Percentiles rank a stretch among this genome's conserved stretches.
These are phyloP conservation scores for Drosophila pseudotakahashii DNA, from an alignment of 2,888 invertebrate genomes.

Conservation along the genomic window DNA sequence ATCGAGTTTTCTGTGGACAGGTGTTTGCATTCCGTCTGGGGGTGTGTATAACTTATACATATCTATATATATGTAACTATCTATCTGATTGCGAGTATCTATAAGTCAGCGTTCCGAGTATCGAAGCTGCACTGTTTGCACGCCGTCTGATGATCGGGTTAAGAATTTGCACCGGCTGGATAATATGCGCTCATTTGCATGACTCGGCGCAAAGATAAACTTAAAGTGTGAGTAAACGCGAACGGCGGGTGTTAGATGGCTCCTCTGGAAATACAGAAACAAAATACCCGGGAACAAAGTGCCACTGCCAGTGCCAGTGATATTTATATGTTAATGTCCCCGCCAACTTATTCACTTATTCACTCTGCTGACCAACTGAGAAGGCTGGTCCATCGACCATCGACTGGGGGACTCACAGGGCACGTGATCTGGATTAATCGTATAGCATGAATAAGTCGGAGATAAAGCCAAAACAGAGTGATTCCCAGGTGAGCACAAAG, in stretches of 20 bases:
- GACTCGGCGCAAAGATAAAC: conserved; percentile 64
- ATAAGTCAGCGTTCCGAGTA: conserved; percentile 7
- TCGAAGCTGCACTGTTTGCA: conserved; percentile 25
- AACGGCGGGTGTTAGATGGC: conserved; percentile 23
- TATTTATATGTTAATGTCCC: conserved; percentile 29
- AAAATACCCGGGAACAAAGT: conserved; percentile 44
- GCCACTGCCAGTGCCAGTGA: conserved; percentile 31
- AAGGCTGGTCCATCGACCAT: conserved; percentile 41
- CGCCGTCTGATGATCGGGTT: conserved; percentile 18
- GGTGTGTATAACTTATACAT: conserved; percentile 12
- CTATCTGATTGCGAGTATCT: background rate
- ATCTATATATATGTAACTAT: background rate
- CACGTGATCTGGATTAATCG: conserved; percentile 65
- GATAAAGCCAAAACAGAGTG: conserved; percentile 37
- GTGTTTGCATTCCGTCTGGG: conserved; percentile 35
- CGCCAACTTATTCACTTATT: conserved; percentile 30
- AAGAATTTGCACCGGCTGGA: conserved; percentile 51
- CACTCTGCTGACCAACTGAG: conserved; percentile 34
- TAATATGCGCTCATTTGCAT: conserved; percentile 66
- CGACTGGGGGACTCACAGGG: conserved; percentile 54
- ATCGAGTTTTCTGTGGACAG: conserved; percentile 31
- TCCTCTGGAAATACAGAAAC: conserved; percentile 9
- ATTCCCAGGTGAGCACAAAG: conserved; percentile 44
- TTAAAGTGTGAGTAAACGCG: conserved; percentile 56
- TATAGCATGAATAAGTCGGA: conserved; percentile 32